These are phyloP conservation scores for Riparia riparia DNA, from an alignment of 2,113 vertebrate genomes.

Conservation along the genomic window DNA sequence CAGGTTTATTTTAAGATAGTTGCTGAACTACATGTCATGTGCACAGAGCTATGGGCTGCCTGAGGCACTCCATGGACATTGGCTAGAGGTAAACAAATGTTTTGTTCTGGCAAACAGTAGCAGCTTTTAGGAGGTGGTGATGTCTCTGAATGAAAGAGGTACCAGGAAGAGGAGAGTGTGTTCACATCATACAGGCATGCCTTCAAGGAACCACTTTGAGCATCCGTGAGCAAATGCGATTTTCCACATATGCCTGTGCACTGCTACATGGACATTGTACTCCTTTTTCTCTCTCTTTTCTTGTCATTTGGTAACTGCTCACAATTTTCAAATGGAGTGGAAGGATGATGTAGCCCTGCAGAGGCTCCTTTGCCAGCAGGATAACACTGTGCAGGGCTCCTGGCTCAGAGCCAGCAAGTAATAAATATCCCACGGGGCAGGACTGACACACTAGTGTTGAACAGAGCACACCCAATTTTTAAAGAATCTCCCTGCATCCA, in stretches of 20 bases:
- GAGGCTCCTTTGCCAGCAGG: background rate
- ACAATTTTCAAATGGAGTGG: background rate
- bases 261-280: background rate
- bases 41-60: background rate
- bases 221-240: background rate
- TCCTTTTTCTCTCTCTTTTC: background rate
- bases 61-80: rapidly evolving
- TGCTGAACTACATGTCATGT: background rate
- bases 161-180: background rate
- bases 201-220: background rate
- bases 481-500: background rate
- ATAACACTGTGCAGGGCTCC: background rate
- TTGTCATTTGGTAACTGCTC: background rate
- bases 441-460: background rate
- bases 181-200: background rate
- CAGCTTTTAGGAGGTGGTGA: background rate
- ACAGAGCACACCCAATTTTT: background rate
- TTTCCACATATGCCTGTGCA: background rate
- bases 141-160: background rate
- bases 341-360: background rate
- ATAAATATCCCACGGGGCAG: background rate
- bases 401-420: background rate
- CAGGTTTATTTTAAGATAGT: background rate
- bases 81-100: background rate
- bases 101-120: background rate